phyloP scores from a whole-genome alignment of 2,888 invertebrate species.

The Sesia bembeciformis region DNA sequence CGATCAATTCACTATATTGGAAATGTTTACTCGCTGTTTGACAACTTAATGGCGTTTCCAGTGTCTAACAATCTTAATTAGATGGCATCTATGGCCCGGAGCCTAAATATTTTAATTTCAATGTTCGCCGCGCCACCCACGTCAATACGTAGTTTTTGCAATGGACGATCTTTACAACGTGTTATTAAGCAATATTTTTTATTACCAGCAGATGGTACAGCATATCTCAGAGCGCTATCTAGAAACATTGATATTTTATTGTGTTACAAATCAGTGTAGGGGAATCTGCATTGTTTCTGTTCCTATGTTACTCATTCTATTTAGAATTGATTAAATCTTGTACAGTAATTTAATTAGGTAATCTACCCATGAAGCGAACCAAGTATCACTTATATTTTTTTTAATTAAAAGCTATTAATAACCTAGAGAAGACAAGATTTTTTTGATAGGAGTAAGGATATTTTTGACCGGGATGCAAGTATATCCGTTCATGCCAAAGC shows the following conservation, averaged over 20 bases:
- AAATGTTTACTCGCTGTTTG: slow-evolving; percentile 37
- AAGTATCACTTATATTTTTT: too few species aligned
- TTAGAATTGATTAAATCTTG: too few species aligned
- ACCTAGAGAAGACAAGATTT: too few species aligned
- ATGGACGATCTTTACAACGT: slow-evolving; percentile 14
- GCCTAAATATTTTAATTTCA: slow-evolving; percentile 44
- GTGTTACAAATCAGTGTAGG: background rate
- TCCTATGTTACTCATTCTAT: too few species aligned
- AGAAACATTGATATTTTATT: background rate
- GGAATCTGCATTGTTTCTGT: background rate
- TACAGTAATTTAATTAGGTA: too few species aligned
- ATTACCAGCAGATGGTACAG: background rate
- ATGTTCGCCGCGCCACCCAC: slow-evolving; percentile 43
- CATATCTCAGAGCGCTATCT: background rate
- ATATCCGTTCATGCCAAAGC: too few species aligned
- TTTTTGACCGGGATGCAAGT: too few species aligned
- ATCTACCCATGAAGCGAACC: too few species aligned
- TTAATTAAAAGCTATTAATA: too few species aligned
- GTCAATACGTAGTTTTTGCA: slow-evolving; percentile 33
- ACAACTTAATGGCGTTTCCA: slow-evolving; percentile 46
- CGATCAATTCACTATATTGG: slow-evolving; percentile 31
- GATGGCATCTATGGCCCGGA: slow-evolving; percentile 27
- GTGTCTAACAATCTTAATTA: slow-evolving; percentile 38
- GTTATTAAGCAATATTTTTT: slow-evolving; percentile 32
- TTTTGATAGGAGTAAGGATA: too few species aligned